Conservation (phyloP, 2,797 vertebrate species). For the Graptemys geographica region DNA sequence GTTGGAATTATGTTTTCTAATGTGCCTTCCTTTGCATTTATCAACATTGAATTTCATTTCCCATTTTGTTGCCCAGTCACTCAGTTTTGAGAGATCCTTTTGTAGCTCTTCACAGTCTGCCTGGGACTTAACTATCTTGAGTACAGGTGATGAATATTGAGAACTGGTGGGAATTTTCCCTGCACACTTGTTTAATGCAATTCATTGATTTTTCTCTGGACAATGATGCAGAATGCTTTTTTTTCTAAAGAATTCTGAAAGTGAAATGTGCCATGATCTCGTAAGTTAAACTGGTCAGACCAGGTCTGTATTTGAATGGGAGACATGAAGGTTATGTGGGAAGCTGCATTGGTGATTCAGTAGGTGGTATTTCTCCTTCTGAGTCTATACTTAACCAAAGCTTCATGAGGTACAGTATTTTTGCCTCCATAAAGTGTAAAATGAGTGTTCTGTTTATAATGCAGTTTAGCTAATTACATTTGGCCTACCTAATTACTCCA, state of each 20-base stretch:
- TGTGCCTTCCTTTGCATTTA: too few species aligned
- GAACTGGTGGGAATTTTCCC: not conserved
- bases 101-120: too few species aligned
- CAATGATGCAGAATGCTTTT: not conserved
- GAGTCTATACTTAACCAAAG: not conserved
- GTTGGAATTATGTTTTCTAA: too few species aligned
- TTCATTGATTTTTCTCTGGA: not conserved
- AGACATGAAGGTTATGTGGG: not conserved
- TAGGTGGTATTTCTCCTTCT: not conserved
- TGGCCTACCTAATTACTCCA: not conserved
- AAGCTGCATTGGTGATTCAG: not conserved
- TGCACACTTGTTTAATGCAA: not conserved
- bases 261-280: not conserved
- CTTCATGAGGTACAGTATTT: not conserved
- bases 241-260: not conserved
- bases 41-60: too few species aligned
- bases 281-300: rapidly evolving
- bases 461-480: not conserved
- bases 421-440: not conserved
- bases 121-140: too few species aligned
- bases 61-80: too few species aligned
- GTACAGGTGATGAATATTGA: not conserved
- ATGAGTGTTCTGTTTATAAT: not conserved
- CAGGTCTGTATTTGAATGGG: not conserved
- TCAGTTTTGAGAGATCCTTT: too few species aligned